Conservation (phyloP, 2,888 invertebrate genomes). For the Iselma pallidipennis region DNA sequence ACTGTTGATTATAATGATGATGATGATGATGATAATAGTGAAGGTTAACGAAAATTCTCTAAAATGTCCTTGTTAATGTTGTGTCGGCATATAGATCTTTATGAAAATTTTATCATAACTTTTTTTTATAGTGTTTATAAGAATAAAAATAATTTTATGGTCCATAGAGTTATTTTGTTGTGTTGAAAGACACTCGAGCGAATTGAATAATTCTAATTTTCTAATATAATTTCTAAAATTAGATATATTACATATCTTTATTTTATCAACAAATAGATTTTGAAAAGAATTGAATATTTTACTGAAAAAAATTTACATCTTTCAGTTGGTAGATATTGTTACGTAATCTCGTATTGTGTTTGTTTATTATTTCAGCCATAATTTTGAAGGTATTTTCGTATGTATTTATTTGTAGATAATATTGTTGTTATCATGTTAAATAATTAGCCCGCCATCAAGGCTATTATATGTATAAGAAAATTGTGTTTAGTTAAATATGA, state of each 20-base stretch:
- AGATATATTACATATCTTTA: too few relatives aligned
- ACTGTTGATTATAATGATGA: too few relatives aligned
- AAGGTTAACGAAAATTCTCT: constrained; percentile 15
- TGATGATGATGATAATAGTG: neutral
- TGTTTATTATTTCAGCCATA: neutral
- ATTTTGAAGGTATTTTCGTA: neutral
- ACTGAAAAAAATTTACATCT: neutral
- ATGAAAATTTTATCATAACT: constrained; percentile 18
- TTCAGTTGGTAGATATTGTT: neutral
- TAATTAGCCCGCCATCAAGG: neutral
- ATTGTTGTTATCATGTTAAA: neutral
- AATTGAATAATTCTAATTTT: constrained; percentile 11
- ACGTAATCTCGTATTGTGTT: neutral
- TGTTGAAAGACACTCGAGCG: constrained; percentile 18
- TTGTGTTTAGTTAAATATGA: neutral
- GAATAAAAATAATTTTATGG: constrained; percentile 22
- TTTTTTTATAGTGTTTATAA: constrained; percentile 24
- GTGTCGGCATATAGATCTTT: constrained; percentile 13
- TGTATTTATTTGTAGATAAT: neutral
- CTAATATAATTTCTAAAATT: too few relatives aligned
- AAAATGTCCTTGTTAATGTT: constrained; percentile 9
- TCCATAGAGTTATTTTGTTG: constrained; percentile 10
- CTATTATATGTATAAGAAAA: neutral
- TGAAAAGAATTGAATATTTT: neutral
- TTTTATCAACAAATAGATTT: too few relatives aligned